Conservation (phyloP, 1,140 invertebrate genomes). For the Drosophila grimshawi region DNA sequence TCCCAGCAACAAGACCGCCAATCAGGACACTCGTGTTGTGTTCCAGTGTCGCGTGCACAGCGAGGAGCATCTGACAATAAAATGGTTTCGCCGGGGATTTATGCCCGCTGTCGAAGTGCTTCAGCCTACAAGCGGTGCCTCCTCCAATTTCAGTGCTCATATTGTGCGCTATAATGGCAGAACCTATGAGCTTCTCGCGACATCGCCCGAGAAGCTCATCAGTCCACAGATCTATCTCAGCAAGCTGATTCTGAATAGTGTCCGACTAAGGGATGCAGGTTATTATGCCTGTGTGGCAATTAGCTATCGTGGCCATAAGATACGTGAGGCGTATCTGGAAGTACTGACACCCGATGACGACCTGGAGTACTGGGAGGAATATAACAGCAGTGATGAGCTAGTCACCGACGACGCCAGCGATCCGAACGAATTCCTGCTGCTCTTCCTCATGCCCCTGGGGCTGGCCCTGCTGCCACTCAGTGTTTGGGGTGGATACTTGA, state of each 20-base stretch:
- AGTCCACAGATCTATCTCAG: conserved; percentile 73
- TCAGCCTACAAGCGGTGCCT: not conserved
- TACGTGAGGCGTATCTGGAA: conserved; percentile 71
- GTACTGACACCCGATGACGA: conserved; percentile 42
- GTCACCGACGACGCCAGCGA: conserved; percentile 38
- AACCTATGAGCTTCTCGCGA: conserved; percentile 67
- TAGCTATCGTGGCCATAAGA: conserved; percentile 73
- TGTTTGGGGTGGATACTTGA: conserved; percentile 70
- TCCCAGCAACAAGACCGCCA: conserved; percentile 67
- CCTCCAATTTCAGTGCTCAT: conserved; percentile 65
- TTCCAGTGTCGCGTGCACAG: conserved; percentile 81
- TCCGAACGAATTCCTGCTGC: conserved; percentile 63
- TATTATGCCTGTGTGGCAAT: conserved; percentile 79
- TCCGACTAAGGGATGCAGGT: conserved; percentile 64
- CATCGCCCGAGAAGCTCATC: conserved; percentile 66
- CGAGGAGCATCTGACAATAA: conserved; percentile 75
- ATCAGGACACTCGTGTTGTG: conserved; percentile 59
- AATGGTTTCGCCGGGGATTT: conserved; percentile 70
- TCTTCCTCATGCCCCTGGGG: conserved; percentile 79
- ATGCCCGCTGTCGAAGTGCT: conserved; percentile 17
- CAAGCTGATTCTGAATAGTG: conserved; percentile 74
- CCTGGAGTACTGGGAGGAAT: conserved; percentile 69
- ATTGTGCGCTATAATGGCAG: conserved; percentile 74
- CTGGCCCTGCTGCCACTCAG: conserved; percentile 68
- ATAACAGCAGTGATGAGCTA: conserved; percentile 50